phyloP scores from a whole-genome alignment of 2,797 vertebrate species.

The Stomatorhinus walkeri region DNA sequence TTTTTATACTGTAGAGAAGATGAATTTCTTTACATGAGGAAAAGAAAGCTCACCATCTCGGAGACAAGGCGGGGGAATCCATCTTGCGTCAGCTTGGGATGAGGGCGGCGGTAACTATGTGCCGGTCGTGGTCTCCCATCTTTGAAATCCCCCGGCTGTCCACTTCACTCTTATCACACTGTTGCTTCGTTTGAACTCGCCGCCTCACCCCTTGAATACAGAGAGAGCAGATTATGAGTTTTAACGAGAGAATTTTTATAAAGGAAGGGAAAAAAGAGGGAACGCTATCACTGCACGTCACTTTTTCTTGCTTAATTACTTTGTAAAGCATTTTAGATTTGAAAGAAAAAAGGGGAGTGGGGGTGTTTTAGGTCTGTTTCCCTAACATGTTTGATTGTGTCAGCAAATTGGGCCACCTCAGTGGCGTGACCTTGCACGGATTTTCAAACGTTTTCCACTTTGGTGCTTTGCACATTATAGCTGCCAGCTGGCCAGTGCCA shows the following conservation, averaged over 20 bases:
- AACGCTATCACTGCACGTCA: slow-evolving; percentile 42
- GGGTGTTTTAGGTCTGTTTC: slow-evolving; percentile 43
- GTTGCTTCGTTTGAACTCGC: slow-evolving; percentile 33
- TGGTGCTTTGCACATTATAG: slow-evolving; percentile 11
- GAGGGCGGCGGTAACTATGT: neutral
- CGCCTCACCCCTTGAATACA: slow-evolving; percentile 12
- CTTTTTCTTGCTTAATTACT: slow-evolving; percentile 49
- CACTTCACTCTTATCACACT: slow-evolving; percentile 30
- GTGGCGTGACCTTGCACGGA: slow-evolving; percentile 56
- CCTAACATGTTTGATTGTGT: slow-evolving; percentile 61
- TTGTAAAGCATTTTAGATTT: slow-evolving; percentile 49
- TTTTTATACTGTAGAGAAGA: neutral
- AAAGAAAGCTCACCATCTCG: neutral
- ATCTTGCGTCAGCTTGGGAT: neutral
- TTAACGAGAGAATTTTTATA: slow-evolving; percentile 40
- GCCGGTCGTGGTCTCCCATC: slow-evolving; percentile 22
- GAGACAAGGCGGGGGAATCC: neutral
- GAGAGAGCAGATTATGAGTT: slow-evolving; percentile 38
- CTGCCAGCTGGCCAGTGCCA: neutral
- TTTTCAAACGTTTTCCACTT: slow-evolving; percentile 44
- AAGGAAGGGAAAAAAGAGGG: slow-evolving; percentile 15
- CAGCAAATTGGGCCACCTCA: slow-evolving; percentile 58
- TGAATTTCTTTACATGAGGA: neutral
- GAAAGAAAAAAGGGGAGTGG: slow-evolving; percentile 24
- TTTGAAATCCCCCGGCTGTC: slow-evolving; percentile 28